Percentiles rank a stretch among this genome's conserved stretches.
Conservation (phyloP, 1,140 invertebrate species). For the Dolichoris vasculosae region DNA sequence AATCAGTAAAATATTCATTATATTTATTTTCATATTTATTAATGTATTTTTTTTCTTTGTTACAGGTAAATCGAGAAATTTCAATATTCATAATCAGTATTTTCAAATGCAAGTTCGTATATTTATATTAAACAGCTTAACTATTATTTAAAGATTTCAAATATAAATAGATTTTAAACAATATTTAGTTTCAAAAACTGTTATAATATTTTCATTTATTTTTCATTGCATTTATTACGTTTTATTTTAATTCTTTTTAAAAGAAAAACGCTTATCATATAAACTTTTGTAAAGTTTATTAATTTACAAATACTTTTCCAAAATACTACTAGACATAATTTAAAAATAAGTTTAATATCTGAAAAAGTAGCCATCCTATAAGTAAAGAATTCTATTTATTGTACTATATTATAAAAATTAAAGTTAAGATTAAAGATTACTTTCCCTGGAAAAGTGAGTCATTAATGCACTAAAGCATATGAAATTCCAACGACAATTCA, state of each 20-base stretch:
- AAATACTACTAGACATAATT: no score
- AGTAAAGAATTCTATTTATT: no score
- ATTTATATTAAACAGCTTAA: background rate
- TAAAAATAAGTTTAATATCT: no score
- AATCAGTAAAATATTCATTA: background rate
- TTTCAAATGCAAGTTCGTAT: background rate
- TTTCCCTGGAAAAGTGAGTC: constrained; percentile 1
- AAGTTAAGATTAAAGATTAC: no score
- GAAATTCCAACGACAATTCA: background rate
- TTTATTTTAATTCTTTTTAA: background rate
- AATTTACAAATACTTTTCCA: no score
- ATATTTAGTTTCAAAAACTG: background rate
- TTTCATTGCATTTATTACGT: background rate
- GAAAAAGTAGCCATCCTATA: no score
- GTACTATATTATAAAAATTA: no score
- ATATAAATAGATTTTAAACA: background rate
- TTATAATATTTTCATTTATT: background rate
- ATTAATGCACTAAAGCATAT: background rate
- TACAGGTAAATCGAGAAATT: constrained; percentile 1
- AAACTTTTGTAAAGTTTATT: no score
- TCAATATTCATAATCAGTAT: background rate
- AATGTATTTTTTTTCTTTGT: background rate
- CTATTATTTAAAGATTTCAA: background rate
- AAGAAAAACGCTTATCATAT: no score
- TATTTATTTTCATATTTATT: background rate